phyloP scores from a whole-genome alignment of 2,113 vertebrate species.

The Paracanthobrama guichenoti region DNA sequence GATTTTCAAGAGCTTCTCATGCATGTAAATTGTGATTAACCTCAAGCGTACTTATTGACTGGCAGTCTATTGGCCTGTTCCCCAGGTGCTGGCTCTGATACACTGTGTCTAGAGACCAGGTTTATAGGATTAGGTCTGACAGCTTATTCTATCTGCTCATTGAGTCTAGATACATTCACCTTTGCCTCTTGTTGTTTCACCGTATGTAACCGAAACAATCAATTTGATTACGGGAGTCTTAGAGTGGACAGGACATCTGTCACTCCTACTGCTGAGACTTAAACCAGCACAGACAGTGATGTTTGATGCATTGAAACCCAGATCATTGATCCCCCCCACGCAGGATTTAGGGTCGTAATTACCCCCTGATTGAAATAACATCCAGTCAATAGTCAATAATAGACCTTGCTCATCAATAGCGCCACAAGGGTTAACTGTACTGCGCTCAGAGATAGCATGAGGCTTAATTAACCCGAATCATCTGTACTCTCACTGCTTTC shows the following conservation, averaged over 20 bases:
- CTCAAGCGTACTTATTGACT: slow-evolving; percentile 44
- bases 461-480: slow-evolving; percentile 41
- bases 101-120: slow-evolving; percentile 47
- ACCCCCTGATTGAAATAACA: slow-evolving; percentile 49
- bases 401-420: slow-evolving; percentile 36
- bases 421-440: slow-evolving; percentile 32
- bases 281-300: slow-evolving; percentile 39
- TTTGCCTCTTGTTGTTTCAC: slow-evolving; percentile 50
- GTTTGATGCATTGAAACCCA: slow-evolving; percentile 45
- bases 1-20: background rate
- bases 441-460: slow-evolving; percentile 24
- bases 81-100: slow-evolving; percentile 42
- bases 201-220: slow-evolving; percentile 57
- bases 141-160: slow-evolving; percentile 53
- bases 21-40: slow-evolving; percentile 45
- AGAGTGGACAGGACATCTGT: slow-evolving; percentile 52
- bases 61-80: background rate
- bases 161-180: slow-evolving; percentile 49
- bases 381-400: slow-evolving; percentile 51
- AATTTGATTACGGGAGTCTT: slow-evolving; percentile 52
- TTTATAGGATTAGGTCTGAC: slow-evolving; percentile 56
- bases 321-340: slow-evolving; percentile 45
- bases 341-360: slow-evolving; percentile 53
- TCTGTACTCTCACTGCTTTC: slow-evolving; percentile 36
- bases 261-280: slow-evolving; percentile 39